Evolutionary conservation across 2,888 invertebrate genomes (phyloP).

Genomic region (Zeuzera pyrina): DNA sequence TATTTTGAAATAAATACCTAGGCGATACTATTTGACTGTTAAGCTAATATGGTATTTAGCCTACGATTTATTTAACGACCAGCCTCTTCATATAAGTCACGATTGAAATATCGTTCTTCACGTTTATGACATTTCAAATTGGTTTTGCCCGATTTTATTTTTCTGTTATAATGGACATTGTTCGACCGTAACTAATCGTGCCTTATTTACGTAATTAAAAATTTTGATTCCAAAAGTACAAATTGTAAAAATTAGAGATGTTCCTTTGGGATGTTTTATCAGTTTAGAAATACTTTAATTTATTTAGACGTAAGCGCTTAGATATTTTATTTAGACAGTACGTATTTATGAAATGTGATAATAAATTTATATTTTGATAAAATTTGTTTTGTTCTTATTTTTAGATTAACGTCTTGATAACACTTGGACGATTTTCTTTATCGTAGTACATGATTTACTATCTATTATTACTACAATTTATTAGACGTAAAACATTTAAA

Average conservation of each 20-base stretch:
- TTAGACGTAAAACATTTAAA: too few relatives aligned
- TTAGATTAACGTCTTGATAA: too few relatives aligned
- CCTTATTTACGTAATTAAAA: slow-evolving; percentile 4
- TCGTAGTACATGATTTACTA: too few relatives aligned
- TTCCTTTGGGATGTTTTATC: slow-evolving; percentile 26
- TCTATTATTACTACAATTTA: too few relatives aligned
- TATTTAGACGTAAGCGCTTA: slow-evolving; percentile 57
- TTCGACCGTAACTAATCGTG: slow-evolving; percentile 20
- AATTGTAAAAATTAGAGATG: slow-evolving; percentile 20
- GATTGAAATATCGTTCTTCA: slow-evolving; percentile 33
- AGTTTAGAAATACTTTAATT: slow-evolving; percentile 53
- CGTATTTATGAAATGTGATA: slow-evolving; percentile 71
- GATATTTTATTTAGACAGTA: slow-evolving; percentile 46
- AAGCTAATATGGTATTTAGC: slow-evolving; percentile 12
- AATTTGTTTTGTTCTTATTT: slow-evolving; percentile 13
- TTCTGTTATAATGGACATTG: slow-evolving; percentile 19
- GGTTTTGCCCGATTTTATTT: slow-evolving; percentile 20
- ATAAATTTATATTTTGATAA: slow-evolving; percentile 52
- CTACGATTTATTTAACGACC: slow-evolving; percentile 25
- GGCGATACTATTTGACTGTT: slow-evolving; percentile 21
- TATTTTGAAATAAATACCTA: slow-evolving; percentile 51
- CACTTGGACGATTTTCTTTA: too few relatives aligned
- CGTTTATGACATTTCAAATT: slow-evolving; percentile 47
- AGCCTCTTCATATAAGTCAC: slow-evolving; percentile 28
- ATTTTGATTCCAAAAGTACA: slow-evolving; percentile 12